phyloP scores from a whole-genome alignment of 2,888 invertebrate species.

The Tenthredo notha region DNA sequence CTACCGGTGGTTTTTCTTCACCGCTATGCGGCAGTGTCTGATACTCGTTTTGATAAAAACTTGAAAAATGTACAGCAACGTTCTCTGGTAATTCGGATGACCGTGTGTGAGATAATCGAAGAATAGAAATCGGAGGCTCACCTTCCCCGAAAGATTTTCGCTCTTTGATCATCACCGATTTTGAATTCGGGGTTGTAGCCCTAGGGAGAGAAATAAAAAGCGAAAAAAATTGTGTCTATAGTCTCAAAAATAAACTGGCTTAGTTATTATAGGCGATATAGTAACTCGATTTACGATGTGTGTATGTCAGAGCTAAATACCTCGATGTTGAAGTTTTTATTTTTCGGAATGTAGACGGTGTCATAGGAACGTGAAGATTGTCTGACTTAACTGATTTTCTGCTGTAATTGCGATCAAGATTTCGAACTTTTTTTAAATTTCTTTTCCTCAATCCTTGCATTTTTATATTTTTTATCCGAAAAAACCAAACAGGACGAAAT shows the following conservation, averaged over 20 bases:
- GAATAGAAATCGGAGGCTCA: not conserved
- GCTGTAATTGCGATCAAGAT: slow-evolving; percentile 43
- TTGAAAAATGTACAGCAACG: slow-evolving; percentile 67
- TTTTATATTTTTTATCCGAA: too few species aligned
- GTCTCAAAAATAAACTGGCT: not conserved
- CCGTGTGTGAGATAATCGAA: slow-evolving; percentile 32
- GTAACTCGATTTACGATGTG: not conserved
- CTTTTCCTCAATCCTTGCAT: slow-evolving; percentile 6
- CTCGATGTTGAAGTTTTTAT: slow-evolving; percentile 29
- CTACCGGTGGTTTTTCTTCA: not conserved
- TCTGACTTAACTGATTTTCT: slow-evolving; percentile 49
- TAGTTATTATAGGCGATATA: too few species aligned
- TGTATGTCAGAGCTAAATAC: not conserved
- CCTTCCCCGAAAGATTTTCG: slow-evolving; percentile 16
- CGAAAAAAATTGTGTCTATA: not conserved
- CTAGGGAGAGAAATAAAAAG: not conserved
- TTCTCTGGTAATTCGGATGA: slow-evolving; percentile 60
- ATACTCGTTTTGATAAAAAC: slow-evolving; percentile 61
- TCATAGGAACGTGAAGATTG: slow-evolving; percentile 53
- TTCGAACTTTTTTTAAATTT: slow-evolving; percentile 1
- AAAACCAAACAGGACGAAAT: not conserved
- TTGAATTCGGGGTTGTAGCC: slow-evolving; percentile 8
- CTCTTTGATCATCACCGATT: not conserved
- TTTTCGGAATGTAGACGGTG: slow-evolving; percentile 53
- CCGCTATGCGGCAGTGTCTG: slow-evolving; percentile 7